Evolutionary conservation across 2,797 vertebrate species (phyloP).

Genomic region (Otolemur crassicaudatus): DNA sequence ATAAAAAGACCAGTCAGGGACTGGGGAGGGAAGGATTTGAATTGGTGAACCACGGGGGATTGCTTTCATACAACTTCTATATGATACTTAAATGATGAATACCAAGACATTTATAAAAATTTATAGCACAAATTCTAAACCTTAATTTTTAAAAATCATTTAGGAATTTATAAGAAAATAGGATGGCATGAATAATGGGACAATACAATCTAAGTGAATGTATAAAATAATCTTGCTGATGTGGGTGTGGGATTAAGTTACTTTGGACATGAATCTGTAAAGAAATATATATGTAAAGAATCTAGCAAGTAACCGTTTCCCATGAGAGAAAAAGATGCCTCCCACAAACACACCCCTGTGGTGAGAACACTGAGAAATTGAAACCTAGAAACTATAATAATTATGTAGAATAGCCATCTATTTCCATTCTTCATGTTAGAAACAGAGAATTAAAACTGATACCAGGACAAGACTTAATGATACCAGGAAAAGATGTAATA

Average conservation of each 20-base stretch:
- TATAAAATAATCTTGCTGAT: background rate
- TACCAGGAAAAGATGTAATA: background rate
- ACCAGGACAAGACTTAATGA: background rate
- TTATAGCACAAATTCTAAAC: background rate
- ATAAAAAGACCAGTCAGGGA: background rate
- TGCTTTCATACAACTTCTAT: background rate
- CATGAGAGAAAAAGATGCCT: background rate
- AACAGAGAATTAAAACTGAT: background rate
- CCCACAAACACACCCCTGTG: too few relatives aligned
- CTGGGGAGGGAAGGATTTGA: background rate
- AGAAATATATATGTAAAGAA: background rate
- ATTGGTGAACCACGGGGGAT: background rate
- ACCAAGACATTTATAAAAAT: background rate
- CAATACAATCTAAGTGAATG: background rate
- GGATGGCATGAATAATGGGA: background rate
- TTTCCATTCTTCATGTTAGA: background rate
- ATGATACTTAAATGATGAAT: background rate
- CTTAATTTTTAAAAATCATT: background rate
- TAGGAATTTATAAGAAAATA: background rate
- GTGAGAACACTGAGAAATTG: background rate
- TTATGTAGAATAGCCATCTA: background rate
- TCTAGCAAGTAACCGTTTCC: background rate
- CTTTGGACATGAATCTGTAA: too few relatives aligned
- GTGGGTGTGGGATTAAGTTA: background rate
- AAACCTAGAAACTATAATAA: background rate